phyloP scores from a whole-genome alignment of 2,113 vertebrate genomes.

The Amphiprion ocellaris region DNA sequence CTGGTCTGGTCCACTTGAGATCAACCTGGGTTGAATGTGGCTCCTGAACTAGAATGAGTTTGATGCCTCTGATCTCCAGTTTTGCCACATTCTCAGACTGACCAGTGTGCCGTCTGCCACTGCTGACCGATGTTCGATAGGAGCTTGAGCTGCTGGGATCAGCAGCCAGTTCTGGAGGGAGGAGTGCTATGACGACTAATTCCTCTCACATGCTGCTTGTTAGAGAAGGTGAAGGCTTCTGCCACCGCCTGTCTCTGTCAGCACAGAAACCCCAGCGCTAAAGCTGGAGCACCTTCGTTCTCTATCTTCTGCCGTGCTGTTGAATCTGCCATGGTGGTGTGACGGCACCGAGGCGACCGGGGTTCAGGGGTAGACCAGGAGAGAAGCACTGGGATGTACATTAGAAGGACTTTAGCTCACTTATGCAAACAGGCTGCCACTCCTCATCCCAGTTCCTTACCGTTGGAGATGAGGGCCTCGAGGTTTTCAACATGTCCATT shows the following conservation, averaged over 20 bases:
- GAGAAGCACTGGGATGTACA: not conserved
- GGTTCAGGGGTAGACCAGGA: not conserved
- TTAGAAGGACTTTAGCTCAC: conserved; percentile 30
- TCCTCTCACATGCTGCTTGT: conserved; percentile 82
- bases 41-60: too few species aligned
- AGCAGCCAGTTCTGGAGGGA: conserved; percentile 5
- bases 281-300: not conserved
- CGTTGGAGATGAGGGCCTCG: conserved; percentile 43
- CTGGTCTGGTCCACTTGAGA: too few species aligned
- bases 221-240: conserved; percentile 54
- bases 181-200: conserved; percentile 65
- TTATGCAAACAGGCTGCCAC: conserved; percentile 42
- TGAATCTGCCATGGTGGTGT: conserved; percentile 63
- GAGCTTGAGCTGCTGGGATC: conserved; percentile 35
- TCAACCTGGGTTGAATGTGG: too few species aligned
- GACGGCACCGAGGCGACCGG: conserved; percentile 14
- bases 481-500: conserved; percentile 63
- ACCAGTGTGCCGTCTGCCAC: not conserved
- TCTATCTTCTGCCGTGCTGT: conserved; percentile 35
- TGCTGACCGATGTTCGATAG: conserved; percentile 17
- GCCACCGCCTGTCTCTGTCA: conserved; percentile 16
- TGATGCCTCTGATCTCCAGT: not conserved
- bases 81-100: conserved; percentile 14
- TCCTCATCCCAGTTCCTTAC: conserved; percentile 36
- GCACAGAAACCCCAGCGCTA: not conserved